Percentiles rank a stretch among this genome's conserved stretches.
phyloP scores from a whole-genome alignment of 2,113 vertebrate genomes.

The Rhizomys pruinosus region DNA sequence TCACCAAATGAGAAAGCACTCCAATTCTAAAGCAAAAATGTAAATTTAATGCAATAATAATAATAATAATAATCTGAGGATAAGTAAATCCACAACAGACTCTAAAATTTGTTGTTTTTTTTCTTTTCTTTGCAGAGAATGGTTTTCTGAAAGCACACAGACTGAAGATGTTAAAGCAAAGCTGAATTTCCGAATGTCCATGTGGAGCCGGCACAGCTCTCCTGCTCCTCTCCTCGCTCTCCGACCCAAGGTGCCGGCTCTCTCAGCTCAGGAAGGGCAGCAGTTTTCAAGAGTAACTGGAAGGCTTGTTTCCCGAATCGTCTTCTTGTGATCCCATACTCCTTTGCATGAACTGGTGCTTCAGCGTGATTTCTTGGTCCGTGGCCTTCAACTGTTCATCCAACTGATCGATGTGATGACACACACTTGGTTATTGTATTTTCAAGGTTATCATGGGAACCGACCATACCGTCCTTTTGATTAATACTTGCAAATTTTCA shows the following conservation, averaged over 20 bases:
- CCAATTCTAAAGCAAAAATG: slow-evolving; percentile 89
- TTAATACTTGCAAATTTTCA: slow-evolving; percentile 99
- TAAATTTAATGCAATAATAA: slow-evolving; percentile 88
- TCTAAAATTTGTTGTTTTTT: slow-evolving; percentile 86
- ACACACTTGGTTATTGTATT: slow-evolving; percentile 99
- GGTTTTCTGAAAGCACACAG: slow-evolving; percentile 85
- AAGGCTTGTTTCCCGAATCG: slow-evolving; percentile 99
- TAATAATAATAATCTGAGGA: slow-evolving; percentile 89
- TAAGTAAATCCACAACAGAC: too few species aligned
- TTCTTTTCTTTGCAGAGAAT: slow-evolving; percentile 86
- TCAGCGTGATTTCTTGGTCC: slow-evolving; percentile 99
- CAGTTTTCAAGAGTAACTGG: slow-evolving; percentile 96
- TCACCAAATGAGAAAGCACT: too few species aligned
- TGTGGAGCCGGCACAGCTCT: slow-evolving; percentile 82
- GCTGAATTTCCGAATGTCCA: slow-evolving; percentile 83
- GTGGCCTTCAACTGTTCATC: slow-evolving; percentile 99
- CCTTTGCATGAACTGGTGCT: slow-evolving; percentile 99
- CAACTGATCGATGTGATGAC: slow-evolving; percentile 99
- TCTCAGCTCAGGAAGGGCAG: slow-evolving; percentile 77
- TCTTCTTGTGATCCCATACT: slow-evolving; percentile 99
- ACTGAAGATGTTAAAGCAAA: slow-evolving; percentile 84
- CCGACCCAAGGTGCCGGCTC: slow-evolving; percentile 75
- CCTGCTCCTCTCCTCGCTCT: slow-evolving; percentile 80
- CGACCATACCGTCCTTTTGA: slow-evolving; percentile 99
- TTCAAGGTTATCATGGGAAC: slow-evolving; percentile 99